Base-by-base conservation (phyloP, 2,113 vertebrate genomes). In the Dromaius novaehollandiae region DNA sequence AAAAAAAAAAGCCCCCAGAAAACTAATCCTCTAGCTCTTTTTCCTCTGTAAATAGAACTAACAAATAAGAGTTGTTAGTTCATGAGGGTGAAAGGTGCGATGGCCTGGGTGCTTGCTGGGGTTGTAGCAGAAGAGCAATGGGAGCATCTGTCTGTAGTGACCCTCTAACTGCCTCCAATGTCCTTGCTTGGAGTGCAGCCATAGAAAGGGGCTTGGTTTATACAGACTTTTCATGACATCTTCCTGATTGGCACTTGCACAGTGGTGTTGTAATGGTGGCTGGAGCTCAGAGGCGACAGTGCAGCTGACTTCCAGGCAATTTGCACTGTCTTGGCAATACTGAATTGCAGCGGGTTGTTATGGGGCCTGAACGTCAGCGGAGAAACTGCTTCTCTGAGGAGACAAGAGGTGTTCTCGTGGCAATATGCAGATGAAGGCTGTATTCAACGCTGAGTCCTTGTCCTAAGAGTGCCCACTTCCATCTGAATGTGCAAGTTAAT, bases 281-380 rank as follows among this genome's bases (percentile, higher is more conserved):
- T 6, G 4, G 58, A 77, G n/a, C 60, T 63, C 7, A 0, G 46
- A 38, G 53, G 42, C 42, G 24, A 51, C 36, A 28, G 9, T 4
- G 18, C 9, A 11, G 24, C 53, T 53, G 14, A 7, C 48, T 69
- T 15, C 55, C 26, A 13, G 58, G 6, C 2, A 0, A 8, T 51
- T 28, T 1, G 11, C 26, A 38, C 70, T 26, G 5, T 44, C 34
- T 1, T 0, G 1, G 71, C 51, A 32, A 34, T 2, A 3, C 25
- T 79, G 46, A 58, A 6, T 19, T 34, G 46, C 63, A 48, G 51
- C 32, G 46, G 20, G 2, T 3, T 68, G 58, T 30, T 14, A 30
- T 30, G 55, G 55, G 32, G 55, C 55, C 6, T 30, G 16, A 9
- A 15, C 55, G 55, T 17, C 55, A 28, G 53, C 25, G 55, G 55